Evolutionary conservation across 2,797 vertebrate species (phyloP), one percentile per base, ranked within the genome.

Genomic region (Acrossocheilus wenchowensis): DNA sequence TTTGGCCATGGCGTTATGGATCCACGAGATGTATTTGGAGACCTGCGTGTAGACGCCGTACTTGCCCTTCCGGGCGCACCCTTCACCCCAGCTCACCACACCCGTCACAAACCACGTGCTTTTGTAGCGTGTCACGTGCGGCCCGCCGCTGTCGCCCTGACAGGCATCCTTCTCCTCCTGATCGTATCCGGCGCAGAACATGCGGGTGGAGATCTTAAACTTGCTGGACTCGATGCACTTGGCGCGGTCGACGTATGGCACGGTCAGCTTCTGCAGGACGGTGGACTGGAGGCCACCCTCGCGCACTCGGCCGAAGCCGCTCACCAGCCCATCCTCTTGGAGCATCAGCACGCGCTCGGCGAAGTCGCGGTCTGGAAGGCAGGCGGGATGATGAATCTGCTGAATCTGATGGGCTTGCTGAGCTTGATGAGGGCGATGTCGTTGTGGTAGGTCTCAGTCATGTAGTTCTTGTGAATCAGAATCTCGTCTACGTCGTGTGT

Each of bases 31-130:
- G 93, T 96, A 98, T 89, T 95, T 96, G 50, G 97, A 96, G 82
- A 98, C 95, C 86, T 96, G 98, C 0, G 98, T 99, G 91, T 99
- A 99, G 90, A 99, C 2, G 1, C 98, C 98, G 0, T 96, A 99
- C 91, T 98, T 99, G 1, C 96, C 97, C 75, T 94, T 93, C 26
- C 94, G 95, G 0, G 97, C 98, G 1, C 98, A 99, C 1, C 98
- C 98, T 92, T 99, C 98, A 0, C 98, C 98, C 98, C 98, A 99
- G 93, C 98, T 99, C 88, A 99, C 97, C 1, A 99, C 92, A 5
- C 98, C 98, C 0, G 98, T 98, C 80, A 98, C 83, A 1, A 97
- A 99, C 23, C 96, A 96, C 4, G 97, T 98, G 80, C 90, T 41
- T 57, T 69, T 89, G 64, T 95, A 98, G 1, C 57, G 88, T 0